Percentiles rank a stretch among this genome's conserved stretches.
Evolutionary conservation across 2,888 invertebrate genomes (phyloP).

Genomic region (Cephus nigrinus): DNA sequence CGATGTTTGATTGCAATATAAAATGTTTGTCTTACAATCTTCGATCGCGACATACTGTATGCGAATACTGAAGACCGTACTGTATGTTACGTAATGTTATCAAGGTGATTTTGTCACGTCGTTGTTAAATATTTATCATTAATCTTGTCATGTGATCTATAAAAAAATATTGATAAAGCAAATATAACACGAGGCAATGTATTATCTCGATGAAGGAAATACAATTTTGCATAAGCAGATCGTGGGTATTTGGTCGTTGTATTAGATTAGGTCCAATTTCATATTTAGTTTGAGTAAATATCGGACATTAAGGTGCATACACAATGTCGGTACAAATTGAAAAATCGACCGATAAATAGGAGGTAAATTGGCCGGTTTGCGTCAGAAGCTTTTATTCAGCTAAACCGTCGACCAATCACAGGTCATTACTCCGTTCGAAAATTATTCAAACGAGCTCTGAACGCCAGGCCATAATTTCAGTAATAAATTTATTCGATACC

Average conservation of each 20-base stretch:
- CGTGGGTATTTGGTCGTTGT: background rate
- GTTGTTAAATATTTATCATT: background rate
- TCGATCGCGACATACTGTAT: background rate
- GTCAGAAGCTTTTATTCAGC: background rate
- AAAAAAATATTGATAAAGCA: background rate
- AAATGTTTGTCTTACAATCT: too few relatives aligned
- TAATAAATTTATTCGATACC: background rate
- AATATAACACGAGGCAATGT: background rate
- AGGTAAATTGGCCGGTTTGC: background rate
- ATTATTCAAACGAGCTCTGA: background rate
- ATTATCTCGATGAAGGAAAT: background rate
- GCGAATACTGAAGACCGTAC: background rate
- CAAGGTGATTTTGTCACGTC: background rate
- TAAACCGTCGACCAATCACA: background rate
- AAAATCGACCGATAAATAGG: background rate
- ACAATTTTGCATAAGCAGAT: background rate
- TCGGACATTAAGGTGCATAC: background rate
- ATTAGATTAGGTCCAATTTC: background rate
- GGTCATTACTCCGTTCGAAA: background rate
- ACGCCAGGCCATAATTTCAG: background rate
- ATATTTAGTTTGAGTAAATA: background rate
- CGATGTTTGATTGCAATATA: background rate
- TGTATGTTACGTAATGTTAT: background rate
- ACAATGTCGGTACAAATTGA: background rate
- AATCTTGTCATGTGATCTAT: background rate